phyloP scores from a whole-genome alignment of 2,888 invertebrate genomes.

The Tenthredo scrophulariae region DNA sequence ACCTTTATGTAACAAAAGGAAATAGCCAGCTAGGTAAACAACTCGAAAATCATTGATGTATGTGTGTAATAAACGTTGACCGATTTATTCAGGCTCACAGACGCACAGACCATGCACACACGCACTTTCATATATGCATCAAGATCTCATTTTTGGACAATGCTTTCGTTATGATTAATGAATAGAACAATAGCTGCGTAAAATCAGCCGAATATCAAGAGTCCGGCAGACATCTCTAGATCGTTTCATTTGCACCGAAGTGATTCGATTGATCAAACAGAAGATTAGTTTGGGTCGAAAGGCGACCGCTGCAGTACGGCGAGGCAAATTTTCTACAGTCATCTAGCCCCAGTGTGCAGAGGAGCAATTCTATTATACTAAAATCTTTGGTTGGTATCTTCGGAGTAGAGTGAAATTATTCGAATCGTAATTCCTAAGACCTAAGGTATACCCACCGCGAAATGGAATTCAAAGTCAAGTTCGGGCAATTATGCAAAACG shows the following conservation, averaged over 20 bases:
- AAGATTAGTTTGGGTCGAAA: conserved; percentile 40
- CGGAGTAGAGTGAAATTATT: background rate
- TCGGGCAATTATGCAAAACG: conserved; percentile 46
- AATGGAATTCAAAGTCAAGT: conserved; percentile 33
- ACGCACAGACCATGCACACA: background rate
- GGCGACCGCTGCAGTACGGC: background rate
- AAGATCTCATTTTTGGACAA: conserved; percentile 5
- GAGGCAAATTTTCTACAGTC: conserved; percentile 17
- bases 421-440: background rate
- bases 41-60: background rate
- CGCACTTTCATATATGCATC: background rate
- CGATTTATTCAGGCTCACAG: background rate
- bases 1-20: conserved; percentile 8
- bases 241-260: conserved; percentile 30
- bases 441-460: background rate
- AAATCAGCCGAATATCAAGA: background rate
- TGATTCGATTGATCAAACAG: conserved; percentile 34
- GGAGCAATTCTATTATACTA: background rate
- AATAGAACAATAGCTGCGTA: conserved; percentile 7
- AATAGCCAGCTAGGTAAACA: conserved; percentile 32
- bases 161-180: conserved; percentile 26
- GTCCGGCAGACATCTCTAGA: background rate
- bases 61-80: background rate
- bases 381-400: background rate
- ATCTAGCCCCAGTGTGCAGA: background rate